A percentile compares a stretch with the other conserved stretches of the same genome.
phyloP scores from a whole-genome alignment of 2,797 vertebrate species.

The Clamator glandarius region DNA sequence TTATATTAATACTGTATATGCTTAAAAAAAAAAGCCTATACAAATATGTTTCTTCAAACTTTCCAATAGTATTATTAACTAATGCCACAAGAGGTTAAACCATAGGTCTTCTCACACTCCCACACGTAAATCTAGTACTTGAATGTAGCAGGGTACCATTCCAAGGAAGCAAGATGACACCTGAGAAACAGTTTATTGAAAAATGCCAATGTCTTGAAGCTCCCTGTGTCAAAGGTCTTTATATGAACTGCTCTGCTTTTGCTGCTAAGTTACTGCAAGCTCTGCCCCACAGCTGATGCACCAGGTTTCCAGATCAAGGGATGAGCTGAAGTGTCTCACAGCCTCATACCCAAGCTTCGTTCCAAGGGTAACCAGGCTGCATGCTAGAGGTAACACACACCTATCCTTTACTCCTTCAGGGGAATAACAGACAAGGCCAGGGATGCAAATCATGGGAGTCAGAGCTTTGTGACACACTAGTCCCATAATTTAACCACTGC shows the following conservation, averaged over 20 bases:
- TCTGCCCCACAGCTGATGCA: background rate
- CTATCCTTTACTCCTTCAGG: background rate
- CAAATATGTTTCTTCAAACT: background rate
- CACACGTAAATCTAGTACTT: background rate
- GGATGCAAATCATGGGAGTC: background rate
- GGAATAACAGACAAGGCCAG: background rate
- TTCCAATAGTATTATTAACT: background rate
- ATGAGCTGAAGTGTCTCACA: background rate
- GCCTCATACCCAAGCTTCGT: background rate
- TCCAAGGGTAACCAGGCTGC: background rate
- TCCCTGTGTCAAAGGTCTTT: background rate
- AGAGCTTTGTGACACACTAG: background rate
- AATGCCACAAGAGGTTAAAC: background rate
- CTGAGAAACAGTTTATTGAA: background rate
- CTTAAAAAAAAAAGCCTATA: background rate
- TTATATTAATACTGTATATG: background rate
- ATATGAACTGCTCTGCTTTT: background rate
- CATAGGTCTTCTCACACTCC: background rate
- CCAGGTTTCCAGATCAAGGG: background rate
- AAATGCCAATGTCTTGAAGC: background rate
- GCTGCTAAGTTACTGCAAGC: background rate
- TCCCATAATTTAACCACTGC: background rate
- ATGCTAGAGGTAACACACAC: rapidly evolving
- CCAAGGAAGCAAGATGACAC: background rate
- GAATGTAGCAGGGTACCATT: rapidly evolving